phyloP scores from a whole-genome alignment of 92 coral and sea anemone genomes.

The Hydrozoanthus gracilis region DNA sequence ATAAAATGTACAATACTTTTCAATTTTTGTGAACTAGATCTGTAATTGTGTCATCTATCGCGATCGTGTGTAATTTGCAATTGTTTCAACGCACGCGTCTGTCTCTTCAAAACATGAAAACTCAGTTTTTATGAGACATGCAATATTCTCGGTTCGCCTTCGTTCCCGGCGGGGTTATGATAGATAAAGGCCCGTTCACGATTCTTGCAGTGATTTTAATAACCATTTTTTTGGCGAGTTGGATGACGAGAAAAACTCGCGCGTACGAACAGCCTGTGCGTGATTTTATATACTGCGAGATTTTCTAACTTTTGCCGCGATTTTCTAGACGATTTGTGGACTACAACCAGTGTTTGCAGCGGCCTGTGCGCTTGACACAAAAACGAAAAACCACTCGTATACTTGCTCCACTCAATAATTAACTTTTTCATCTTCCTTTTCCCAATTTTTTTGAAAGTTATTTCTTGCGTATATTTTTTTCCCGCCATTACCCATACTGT shows the following conservation, averaged over 20 bases:
- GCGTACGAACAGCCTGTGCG: conserved; percentile 8
- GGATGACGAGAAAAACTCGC: conserved; percentile 12
- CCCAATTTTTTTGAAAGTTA: not conserved
- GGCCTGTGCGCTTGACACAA: not conserved
- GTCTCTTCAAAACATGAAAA: too few species aligned
- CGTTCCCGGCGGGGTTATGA: too few species aligned
- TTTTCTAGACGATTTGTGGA: not conserved
- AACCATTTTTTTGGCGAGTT: not conserved
- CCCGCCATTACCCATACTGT: not conserved
- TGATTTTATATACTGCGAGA: conserved; percentile 11
- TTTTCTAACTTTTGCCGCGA: not conserved
- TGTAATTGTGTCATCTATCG: too few species aligned
- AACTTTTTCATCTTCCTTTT: not conserved
- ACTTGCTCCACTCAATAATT: not conserved
- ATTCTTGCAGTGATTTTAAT: not conserved
- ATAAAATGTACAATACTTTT: too few species aligned
- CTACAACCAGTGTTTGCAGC: conserved; percentile 4
- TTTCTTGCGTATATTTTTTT: not conserved
- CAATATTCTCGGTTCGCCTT: too few species aligned
- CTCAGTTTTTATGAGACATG: too few species aligned
- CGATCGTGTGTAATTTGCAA: too few species aligned
- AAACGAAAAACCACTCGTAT: not conserved
- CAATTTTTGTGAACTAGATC: too few species aligned
- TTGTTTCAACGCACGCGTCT: too few species aligned
- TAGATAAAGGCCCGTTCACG: not conserved